These are phyloP conservation scores for Boulengeromyrus knoepffleri DNA, from an alignment of 2,113 vertebrate species.

Conservation along the genomic window DNA sequence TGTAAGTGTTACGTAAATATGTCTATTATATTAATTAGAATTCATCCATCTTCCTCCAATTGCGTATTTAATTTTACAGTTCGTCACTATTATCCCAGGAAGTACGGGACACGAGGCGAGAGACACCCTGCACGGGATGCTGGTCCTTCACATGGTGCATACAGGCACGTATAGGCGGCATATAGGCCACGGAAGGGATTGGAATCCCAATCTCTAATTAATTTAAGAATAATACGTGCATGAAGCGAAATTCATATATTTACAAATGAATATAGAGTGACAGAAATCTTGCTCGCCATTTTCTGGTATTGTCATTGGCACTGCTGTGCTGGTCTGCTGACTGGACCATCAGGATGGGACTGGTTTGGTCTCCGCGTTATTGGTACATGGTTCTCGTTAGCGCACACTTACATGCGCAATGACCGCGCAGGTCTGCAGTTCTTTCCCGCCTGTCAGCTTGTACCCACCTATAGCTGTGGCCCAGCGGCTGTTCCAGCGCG, in stretches of 20 bases:
- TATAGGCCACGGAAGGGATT: neutral
- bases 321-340: neutral
- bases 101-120: neutral
- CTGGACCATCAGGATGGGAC: neutral
- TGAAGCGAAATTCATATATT: neutral
- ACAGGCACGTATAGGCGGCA: neutral
- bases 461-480: constrained; percentile 34
- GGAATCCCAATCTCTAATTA: neutral
- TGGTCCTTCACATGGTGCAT: neutral
- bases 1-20: neutral
- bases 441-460: constrained; percentile 26
- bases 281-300: neutral
- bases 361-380: neutral
- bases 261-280: neutral
- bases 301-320: neutral
- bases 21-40: neutral
- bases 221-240: neutral
- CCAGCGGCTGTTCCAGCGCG: constrained; percentile 67
- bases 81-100: neutral
- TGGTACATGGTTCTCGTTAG: neutral
- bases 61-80: neutral
- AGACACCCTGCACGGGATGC: neutral
- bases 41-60: neutral
- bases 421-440: neutral
- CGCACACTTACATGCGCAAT: neutral